Evolutionary conservation across 2,113 vertebrate species (phyloP).

Genomic region (Tympanuchus pallidicinctus): DNA sequence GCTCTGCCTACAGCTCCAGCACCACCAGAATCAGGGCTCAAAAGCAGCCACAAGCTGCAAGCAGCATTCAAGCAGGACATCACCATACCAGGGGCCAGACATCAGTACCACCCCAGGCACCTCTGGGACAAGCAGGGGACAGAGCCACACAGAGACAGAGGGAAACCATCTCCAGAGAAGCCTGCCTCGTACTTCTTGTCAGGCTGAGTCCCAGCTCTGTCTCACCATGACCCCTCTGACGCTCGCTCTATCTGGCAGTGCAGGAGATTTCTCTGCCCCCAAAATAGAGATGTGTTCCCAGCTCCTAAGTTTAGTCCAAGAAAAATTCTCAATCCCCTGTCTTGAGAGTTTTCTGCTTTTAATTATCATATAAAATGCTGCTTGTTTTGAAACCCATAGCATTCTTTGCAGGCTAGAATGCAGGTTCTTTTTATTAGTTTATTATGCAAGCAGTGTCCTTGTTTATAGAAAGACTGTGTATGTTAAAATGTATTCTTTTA

Average conservation of each 20-base stretch:
- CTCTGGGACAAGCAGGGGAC: accelerated
- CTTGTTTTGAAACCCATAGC: constrained; percentile 68
- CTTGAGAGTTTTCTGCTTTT: constrained; percentile 66
- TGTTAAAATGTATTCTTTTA: constrained; percentile 48
- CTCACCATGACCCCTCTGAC: neutral
- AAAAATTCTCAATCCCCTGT: constrained; percentile 61
- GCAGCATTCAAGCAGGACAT: neutral
- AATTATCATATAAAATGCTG: constrained; percentile 67
- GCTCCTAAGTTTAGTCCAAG: constrained; percentile 37
- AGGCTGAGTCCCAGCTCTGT: neutral
- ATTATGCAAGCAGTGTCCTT: constrained; percentile 68
- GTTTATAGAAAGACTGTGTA: constrained; percentile 61
- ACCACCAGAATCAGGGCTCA: neutral
- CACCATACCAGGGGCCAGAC: neutral
- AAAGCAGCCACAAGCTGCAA: neutral
- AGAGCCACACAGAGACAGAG: accelerated
- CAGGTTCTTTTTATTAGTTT: constrained; percentile 76
- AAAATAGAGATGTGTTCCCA: constrained; percentile 40
- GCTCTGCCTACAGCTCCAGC: neutral
- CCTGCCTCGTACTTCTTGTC: accelerated
- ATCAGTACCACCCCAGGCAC: neutral
- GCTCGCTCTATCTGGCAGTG: neutral
- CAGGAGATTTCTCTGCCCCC: constrained; percentile 36
- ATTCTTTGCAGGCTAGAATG: constrained; percentile 70
- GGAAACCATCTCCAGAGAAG: accelerated